Evolutionary conservation across 2,113 vertebrate species (phyloP), one percentile per base, ranked within the genome.

Genomic region (Onychostruthus taczanowskii): DNA sequence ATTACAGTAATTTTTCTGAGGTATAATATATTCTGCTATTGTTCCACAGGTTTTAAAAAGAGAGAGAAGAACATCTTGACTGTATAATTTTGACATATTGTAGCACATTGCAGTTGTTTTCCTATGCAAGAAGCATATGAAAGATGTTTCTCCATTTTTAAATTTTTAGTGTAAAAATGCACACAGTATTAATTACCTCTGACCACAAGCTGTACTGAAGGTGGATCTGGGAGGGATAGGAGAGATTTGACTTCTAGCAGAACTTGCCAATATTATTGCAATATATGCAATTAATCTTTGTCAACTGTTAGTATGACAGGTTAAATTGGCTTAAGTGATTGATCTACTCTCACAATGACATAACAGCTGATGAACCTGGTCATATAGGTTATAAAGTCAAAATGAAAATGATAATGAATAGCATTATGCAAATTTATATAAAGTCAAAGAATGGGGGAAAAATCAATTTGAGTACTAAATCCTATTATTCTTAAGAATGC

Each of bases 241-340:
- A 24, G 28, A 46, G 21, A 53, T 74, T n/a, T 56, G 47, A 30
- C 47, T 94, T 92, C 81, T 69, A 66, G 21, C 21, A 92, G 70
- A 85, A 66, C 23, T 68, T 85, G 63, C 27, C 64, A 89, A 67
- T 91, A 73, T 83, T 90, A 58, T 77, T 87, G 27, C 14, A 55
- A 39, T 78, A 70, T 49, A 63, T 35, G 50, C 15, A 87, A 89
- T 93, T 95, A 75, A 93, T 95, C 86, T 94, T 92, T 88, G 78
- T 94, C 74, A 95, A 76, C 75, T 83, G 68, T 85, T 72, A 92
- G 17, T 37, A 61, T 94, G 95, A 84, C 77, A 95, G 79, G 13
- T 17, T 89, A 96, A 97, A 95, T 84, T 89, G 70, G 56, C 75
- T 95, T 92, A 85, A 96, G 93, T 92, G 88, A 94, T 96, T 94